These are phyloP conservation scores for Aspidiotus rigidus DNA, from an alignment of 2,888 invertebrate genomes.

Conservation along the genomic window DNA sequence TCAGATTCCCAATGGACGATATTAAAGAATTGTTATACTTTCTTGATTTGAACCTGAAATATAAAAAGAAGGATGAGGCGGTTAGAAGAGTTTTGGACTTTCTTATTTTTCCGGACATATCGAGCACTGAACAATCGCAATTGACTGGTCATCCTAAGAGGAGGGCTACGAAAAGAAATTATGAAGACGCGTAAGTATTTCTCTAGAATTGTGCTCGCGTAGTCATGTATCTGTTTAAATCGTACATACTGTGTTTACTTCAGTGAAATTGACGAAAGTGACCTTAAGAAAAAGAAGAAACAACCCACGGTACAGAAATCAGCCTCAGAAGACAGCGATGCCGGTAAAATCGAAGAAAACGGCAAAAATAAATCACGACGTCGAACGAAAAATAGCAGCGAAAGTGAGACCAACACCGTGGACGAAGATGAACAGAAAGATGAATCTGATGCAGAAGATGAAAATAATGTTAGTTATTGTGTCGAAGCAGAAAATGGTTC, in stretches of 20 bases:
- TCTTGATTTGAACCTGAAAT: slow-evolving; percentile 22
- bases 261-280: neutral
- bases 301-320: neutral
- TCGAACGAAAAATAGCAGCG: neutral
- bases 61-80: slow-evolving; percentile 18
- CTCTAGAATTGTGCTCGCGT: too few relatives aligned
- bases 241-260: neutral
- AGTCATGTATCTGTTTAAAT: too few relatives aligned
- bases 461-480: neutral
- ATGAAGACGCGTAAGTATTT: slow-evolving; percentile 14
- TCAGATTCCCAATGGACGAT: slow-evolving; percentile 10
- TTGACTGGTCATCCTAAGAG: slow-evolving; percentile 13
- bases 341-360: neutral
- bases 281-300: slow-evolving; percentile 7
- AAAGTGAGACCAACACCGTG: neutral
- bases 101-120: slow-evolving; percentile 1
- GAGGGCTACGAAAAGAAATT: slow-evolving; percentile 22
- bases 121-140: slow-evolving; percentile 3
- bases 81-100: slow-evolving; percentile 18
- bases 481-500: neutral
- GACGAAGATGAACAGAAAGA: slow-evolving; percentile 1
- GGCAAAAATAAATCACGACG: neutral
- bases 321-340: neutral
- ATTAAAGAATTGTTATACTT: slow-evolving; percentile 15
- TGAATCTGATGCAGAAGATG: neutral